phyloP scores from a whole-genome alignment of 2,888 invertebrate species.

The Loripinus fragilis region DNA sequence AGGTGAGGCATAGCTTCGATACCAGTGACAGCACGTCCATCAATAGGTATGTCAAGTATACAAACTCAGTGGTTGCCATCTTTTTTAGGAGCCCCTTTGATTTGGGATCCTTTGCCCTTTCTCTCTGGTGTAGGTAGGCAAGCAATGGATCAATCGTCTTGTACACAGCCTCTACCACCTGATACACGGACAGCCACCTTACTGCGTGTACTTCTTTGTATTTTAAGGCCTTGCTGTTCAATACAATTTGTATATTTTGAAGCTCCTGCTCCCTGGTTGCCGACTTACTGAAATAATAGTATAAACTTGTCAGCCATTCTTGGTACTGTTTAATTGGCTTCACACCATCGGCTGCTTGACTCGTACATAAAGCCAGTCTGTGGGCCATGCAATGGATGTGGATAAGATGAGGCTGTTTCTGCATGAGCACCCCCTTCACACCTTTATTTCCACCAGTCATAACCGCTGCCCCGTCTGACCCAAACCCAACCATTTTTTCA shows the following conservation, averaged over 20 bases:
- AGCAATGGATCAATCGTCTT: background rate
- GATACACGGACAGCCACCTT: background rate
- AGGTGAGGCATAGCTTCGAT: background rate
- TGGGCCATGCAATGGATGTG: conserved; percentile 32
- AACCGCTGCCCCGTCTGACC: conserved; percentile 27
- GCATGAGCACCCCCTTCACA: conserved; percentile 22
- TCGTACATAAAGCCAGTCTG: conserved; percentile 23
- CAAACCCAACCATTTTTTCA: conserved; percentile 21
- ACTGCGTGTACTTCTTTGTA: background rate
- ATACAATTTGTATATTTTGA: conserved; percentile 14
- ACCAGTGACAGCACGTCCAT: conserved; percentile 29
- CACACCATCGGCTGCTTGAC: conserved; percentile 22
- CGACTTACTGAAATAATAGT: conserved; percentile 32
- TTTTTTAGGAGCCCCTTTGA: conserved; percentile 27
- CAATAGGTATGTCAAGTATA: conserved; percentile 25
- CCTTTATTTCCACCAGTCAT: conserved; percentile 30
- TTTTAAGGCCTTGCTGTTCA: conserved; percentile 15
- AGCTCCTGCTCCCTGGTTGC: conserved; percentile 8
- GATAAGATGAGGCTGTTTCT: conserved; percentile 23
- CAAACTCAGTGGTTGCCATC: conserved; percentile 27
- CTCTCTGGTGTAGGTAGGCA: background rate
- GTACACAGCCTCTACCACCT: conserved; percentile 4
- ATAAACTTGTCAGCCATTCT: conserved; percentile 22
- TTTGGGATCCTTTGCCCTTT: conserved; percentile 29
- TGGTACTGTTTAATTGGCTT: conserved; percentile 24